A percentile compares a stretch with the other conserved stretches of the same genome.
Conservation (phyloP, 2,797 vertebrate species). For the Diglossa cyanea region DNA sequence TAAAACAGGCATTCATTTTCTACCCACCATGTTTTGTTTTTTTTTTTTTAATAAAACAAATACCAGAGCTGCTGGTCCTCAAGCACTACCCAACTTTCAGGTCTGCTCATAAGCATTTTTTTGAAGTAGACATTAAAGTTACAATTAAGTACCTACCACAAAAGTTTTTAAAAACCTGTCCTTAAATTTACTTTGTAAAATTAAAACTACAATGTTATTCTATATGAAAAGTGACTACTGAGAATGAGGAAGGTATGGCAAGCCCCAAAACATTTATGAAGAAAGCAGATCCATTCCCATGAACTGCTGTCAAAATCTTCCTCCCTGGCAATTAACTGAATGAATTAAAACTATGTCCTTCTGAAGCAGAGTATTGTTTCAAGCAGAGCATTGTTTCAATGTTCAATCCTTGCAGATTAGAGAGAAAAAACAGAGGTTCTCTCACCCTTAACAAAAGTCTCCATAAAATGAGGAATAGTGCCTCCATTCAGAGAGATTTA, state of each 20-base stretch:
- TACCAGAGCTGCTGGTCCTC: not conserved
- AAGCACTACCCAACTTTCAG: not conserved
- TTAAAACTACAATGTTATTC: not conserved
- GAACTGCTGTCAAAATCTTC: not conserved
- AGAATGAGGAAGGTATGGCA: not conserved
- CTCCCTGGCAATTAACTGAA: not conserved
- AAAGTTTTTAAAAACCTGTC: not conserved
- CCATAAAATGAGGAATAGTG: not conserved
- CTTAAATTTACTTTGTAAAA: not conserved
- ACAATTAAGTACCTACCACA: not conserved
- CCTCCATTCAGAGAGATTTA: not conserved
- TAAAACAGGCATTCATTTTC: not conserved
- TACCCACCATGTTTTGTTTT: too few species aligned
- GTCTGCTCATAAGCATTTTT: not conserved
- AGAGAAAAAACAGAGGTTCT: not conserved
- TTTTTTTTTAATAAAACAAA: not conserved
- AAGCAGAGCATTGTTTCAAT: not conserved
- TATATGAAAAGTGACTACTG: not conserved
- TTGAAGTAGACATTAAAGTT: not conserved
- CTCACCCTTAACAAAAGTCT: not conserved
- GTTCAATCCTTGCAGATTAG: not conserved
- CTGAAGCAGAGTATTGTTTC: not conserved
- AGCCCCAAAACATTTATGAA: not conserved
- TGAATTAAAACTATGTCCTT: not conserved
- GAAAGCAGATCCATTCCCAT: not conserved